A percentile compares a stretch with the other conserved stretches of the same genome.
These are phyloP conservation scores for Bettongia penicillata DNA, from an alignment of 2,113 vertebrate species.

Conservation along the genomic window DNA sequence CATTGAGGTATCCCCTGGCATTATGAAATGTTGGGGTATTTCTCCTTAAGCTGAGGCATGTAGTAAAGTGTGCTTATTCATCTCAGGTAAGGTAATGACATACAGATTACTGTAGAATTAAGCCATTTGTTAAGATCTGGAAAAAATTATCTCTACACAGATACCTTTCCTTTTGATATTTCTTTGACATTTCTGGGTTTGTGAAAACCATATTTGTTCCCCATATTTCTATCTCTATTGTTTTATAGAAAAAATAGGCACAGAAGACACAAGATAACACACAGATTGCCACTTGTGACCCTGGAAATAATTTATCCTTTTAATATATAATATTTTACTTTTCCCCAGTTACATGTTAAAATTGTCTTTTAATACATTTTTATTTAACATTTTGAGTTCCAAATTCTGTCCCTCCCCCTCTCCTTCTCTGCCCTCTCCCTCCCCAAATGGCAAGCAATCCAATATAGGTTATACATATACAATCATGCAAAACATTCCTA, in stretches of 20 bases:
- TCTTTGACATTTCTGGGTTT: constrained; percentile 25
- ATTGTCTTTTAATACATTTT: background rate
- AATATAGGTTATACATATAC: background rate
- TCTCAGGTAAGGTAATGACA: constrained; percentile 49
- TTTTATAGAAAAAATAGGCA: constrained; percentile 44
- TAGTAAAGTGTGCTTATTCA: background rate
- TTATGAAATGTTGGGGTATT: constrained; percentile 23
- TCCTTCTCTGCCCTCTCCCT: background rate
- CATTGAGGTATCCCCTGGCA: constrained; percentile 8
- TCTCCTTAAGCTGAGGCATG: constrained; percentile 10
- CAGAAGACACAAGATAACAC: constrained; percentile 43
- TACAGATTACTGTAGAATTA: constrained; percentile 38
- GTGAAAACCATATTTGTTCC: constrained; percentile 43
- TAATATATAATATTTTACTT: background rate
- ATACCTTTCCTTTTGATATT: constrained; percentile 44
- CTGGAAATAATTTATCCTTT: constrained; percentile 40
- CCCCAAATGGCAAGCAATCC: background rate
- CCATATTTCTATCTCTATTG: constrained; percentile 18
- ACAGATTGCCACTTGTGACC: constrained; percentile 39
- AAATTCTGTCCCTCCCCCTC: background rate
- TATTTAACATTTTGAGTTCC: background rate
- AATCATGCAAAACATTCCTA: background rate
- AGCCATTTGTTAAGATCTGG: constrained; percentile 47
- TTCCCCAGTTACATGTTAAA: background rate
- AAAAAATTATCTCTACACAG: constrained; percentile 9